phyloP scores from a whole-genome alignment of 2,113 vertebrate species.

The Oreochromis aureus region DNA sequence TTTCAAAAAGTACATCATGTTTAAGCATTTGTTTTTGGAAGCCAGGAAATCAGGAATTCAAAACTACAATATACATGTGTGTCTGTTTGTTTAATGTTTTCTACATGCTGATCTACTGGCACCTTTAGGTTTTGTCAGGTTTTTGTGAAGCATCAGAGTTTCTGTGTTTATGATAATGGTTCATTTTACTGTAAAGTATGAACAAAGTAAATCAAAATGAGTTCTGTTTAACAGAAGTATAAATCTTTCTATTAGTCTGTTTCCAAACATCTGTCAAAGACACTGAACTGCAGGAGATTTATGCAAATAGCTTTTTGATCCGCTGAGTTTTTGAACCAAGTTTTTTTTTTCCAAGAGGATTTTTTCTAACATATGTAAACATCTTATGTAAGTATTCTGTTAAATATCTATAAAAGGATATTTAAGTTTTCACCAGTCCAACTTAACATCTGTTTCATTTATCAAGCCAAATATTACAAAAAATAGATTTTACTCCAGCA shows the following conservation, averaged over 20 bases:
- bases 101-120: background rate
- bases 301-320: background rate
- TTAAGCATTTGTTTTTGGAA: background rate
- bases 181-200: accelerated
- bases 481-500: background rate
- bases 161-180: background rate
- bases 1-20: background rate
- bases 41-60: accelerated
- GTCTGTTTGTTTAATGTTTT: background rate
- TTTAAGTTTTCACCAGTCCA: accelerated
- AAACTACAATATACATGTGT: background rate
- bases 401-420: background rate
- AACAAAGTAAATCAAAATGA: accelerated
- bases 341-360: accelerated
- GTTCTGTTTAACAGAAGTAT: background rate
- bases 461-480: accelerated
- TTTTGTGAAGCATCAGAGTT: background rate
- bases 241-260: accelerated
- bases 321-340: too few species aligned
- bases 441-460: background rate
- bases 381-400: background rate
- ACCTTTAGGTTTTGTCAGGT: background rate
- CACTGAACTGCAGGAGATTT: background rate
- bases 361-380: background rate
- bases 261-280: background rate